These are phyloP conservation scores for Phylloscopus trochiloides DNA, from an alignment of 2,113 vertebrate species.

Conservation along the genomic window DNA sequence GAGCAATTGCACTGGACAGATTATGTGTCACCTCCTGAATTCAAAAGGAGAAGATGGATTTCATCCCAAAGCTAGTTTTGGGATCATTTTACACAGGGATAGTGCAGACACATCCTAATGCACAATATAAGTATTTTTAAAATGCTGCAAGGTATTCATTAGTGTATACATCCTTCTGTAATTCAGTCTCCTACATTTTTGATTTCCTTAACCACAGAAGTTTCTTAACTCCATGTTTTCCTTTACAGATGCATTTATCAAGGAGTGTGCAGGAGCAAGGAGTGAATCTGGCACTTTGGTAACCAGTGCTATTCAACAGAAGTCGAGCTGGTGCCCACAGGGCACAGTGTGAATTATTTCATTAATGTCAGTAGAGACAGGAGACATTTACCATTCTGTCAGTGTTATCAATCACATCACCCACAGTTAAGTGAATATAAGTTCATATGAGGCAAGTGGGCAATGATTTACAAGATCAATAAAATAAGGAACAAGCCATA, in stretches of 20 bases:
- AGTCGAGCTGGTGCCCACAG: accelerated
- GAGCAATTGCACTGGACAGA: not conserved
- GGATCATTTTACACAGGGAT: not conserved
- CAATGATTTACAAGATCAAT: not conserved
- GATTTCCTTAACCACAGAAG: not conserved
- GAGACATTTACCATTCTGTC: not conserved
- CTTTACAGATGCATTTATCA: not conserved
- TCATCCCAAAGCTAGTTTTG: not conserved
- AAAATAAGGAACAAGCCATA: not conserved
- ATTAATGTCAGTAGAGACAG: not conserved
- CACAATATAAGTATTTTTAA: not conserved
- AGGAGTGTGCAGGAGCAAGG: not conserved
- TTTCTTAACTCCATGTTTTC: not conserved
- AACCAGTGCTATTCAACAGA: not conserved
- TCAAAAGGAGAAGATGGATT: not conserved
- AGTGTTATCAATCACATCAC: not conserved
- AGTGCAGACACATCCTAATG: not conserved
- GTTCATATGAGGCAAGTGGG: not conserved
- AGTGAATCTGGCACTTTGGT: not conserved
- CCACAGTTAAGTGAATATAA: not conserved
- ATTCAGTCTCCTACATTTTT: not conserved
- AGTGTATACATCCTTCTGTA: not conserved
- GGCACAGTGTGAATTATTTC: not conserved
- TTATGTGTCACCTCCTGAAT: not conserved
- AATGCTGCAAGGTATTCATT: not conserved